phyloP scores from a whole-genome alignment of 2,797 vertebrate species.

The Mus spretus region DNA sequence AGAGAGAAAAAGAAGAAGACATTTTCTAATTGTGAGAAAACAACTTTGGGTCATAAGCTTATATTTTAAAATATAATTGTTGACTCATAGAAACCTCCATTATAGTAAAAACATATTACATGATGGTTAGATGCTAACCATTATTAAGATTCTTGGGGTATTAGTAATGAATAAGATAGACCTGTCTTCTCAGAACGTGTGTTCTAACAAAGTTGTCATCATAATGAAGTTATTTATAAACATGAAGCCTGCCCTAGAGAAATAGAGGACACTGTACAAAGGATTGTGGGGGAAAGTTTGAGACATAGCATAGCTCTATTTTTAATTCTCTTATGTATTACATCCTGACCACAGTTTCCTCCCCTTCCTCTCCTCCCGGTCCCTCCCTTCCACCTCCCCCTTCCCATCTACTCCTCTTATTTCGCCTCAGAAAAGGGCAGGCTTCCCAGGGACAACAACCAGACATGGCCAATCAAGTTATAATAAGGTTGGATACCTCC shows the following conservation, averaged over 20 bases:
- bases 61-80: not conserved
- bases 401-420: not conserved
- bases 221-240: slow-evolving; percentile 45
- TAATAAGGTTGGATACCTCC: not conserved
- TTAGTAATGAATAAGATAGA: slow-evolving; percentile 33
- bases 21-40: slow-evolving; percentile 10
- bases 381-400: not conserved
- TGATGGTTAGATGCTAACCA: not conserved
- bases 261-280: not conserved
- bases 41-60: not conserved
- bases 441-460: not conserved
- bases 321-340: not conserved
- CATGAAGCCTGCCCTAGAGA: slow-evolving; percentile 1
- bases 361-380: not conserved
- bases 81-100: slow-evolving; percentile 15
- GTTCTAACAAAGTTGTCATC: slow-evolving; percentile 41
- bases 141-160: slow-evolving; percentile 22
- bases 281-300: not conserved
- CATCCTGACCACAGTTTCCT: not conserved
- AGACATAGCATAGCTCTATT: not conserved
- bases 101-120: slow-evolving; percentile 41
- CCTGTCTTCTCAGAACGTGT: not conserved
- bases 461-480: not conserved
- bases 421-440: not conserved
- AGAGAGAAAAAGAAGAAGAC: not conserved